phyloP scores from a whole-genome alignment of 2,797 vertebrate species.

The Pachyuromys duprasi region DNA sequence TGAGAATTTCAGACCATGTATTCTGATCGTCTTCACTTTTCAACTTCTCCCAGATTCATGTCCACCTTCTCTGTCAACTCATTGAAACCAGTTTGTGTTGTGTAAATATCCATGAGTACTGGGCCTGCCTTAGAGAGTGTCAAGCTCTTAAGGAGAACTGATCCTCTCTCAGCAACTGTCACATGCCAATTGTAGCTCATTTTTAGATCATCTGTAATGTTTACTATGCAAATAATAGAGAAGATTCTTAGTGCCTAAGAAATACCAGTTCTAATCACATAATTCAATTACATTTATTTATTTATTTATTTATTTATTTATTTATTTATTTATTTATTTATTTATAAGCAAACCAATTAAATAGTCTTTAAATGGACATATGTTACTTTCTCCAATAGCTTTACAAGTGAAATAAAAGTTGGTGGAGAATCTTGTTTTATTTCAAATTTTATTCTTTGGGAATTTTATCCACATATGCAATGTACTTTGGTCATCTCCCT shows the following conservation, averaged over 20 bases:
- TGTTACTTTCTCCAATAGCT: constrained; percentile 46
- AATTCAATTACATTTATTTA: constrained; percentile 50
- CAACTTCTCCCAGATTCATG: background rate
- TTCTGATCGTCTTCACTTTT: background rate
- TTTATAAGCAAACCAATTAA: constrained; percentile 31
- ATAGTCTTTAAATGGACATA: constrained; percentile 49
- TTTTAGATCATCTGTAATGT: constrained; percentile 54
- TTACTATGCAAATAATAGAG: constrained; percentile 23
- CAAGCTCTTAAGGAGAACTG: background rate
- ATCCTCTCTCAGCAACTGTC: background rate
- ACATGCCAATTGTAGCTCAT: background rate
- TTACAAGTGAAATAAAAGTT: constrained; percentile 63
- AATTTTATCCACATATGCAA: background rate
- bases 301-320: constrained; percentile 52
- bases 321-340: constrained; percentile 54
- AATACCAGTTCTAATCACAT: constrained; percentile 52
- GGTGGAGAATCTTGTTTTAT: background rate
- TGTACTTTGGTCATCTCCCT: background rate
- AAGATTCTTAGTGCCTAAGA: constrained; percentile 53
- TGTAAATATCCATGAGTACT: background rate
- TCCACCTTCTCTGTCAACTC: background rate
- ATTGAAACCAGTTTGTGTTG: background rate
- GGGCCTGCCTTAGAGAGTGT: background rate
- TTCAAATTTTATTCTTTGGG: background rate
- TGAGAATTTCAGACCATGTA: background rate